These are phyloP conservation scores for Enoplosus armatus DNA, from an alignment of 2,797 vertebrate species.

Conservation along the genomic window DNA sequence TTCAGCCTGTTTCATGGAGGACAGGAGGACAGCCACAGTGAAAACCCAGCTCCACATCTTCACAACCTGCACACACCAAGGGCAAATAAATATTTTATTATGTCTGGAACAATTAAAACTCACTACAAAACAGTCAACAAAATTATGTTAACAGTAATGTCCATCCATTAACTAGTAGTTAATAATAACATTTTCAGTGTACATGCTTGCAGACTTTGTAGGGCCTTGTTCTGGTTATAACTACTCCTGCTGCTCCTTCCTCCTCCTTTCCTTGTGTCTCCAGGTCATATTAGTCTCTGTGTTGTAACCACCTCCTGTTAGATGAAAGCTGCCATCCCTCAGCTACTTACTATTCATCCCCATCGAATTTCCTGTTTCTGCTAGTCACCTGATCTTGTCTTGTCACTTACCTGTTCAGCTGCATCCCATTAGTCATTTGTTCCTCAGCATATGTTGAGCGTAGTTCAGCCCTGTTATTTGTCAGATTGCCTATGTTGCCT, in stretches of 20 bases:
- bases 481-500: slow-evolving; percentile 9
- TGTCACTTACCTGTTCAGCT: slow-evolving; percentile 45
- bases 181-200: neutral
- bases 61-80: slow-evolving; percentile 64
- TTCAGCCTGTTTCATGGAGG: slow-evolving; percentile 50
- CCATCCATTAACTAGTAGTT: neutral
- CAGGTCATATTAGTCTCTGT: neutral
- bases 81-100: neutral
- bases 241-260: neutral
- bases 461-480: slow-evolving; percentile 42
- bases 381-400: slow-evolving; percentile 7
- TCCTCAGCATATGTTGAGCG: slow-evolving; percentile 7
- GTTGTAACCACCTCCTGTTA: slow-evolving; percentile 9
- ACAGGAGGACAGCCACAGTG: slow-evolving; percentile 65
- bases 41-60: slow-evolving; percentile 81
- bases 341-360: neutral
- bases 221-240: neutral
- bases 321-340: slow-evolving; percentile 1
- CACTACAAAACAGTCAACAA: neutral
- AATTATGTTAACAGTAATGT: neutral
- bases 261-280: neutral
- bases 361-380: slow-evolving; percentile 8
- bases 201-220: neutral
- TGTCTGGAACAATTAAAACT: neutral
- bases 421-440: slow-evolving; percentile 34